A percentile compares a stretch with the other conserved stretches of the same genome.
These are phyloP conservation scores for Hetaerina americana DNA, from an alignment of 1,140 invertebrate genomes.

Conservation along the genomic window DNA sequence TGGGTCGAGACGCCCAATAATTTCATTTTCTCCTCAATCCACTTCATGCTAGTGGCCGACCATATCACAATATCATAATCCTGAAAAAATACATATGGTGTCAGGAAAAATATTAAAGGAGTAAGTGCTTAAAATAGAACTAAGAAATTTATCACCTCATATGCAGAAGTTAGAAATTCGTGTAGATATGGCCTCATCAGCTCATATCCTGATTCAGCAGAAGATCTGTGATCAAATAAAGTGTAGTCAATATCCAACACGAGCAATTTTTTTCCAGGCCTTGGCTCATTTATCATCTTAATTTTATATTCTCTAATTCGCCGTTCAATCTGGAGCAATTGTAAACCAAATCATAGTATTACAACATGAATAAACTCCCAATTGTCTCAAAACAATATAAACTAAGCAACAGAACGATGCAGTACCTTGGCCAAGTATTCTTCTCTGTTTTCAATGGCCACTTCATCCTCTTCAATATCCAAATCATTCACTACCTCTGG, in stretches of 20 bases:
- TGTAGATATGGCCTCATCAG: slow-evolving; percentile 92
- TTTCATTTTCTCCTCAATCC: slow-evolving; percentile 97
- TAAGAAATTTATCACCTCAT: slow-evolving; percentile 42
- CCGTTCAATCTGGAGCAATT: slow-evolving; percentile 53
- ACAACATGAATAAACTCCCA: slow-evolving; percentile 2
- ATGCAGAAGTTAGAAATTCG: slow-evolving; percentile 85
- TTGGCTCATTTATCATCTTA: slow-evolving; percentile 62
- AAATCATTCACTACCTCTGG: slow-evolving; percentile 79
- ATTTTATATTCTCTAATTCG: slow-evolving; percentile 78
- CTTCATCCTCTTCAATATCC: slow-evolving; percentile 71
- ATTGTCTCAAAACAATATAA: neutral
- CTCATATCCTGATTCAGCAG: slow-evolving; percentile 74
- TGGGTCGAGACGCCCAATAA: slow-evolving; percentile 72
- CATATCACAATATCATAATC: slow-evolving; percentile 80
- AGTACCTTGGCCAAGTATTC: slow-evolving; percentile 37
- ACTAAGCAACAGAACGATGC: neutral
- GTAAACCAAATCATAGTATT: neutral
- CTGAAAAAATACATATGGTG: slow-evolving; percentile 17
- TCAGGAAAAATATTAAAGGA: neutral
- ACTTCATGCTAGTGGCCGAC: slow-evolving; percentile 96
- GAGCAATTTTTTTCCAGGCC: slow-evolving; percentile 75
- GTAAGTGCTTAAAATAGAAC: neutral
- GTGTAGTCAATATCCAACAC: slow-evolving; percentile 97
- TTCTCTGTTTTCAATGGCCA: slow-evolving; percentile 69
- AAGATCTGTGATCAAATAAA: slow-evolving; percentile 86